Evolutionary conservation across 2,113 vertebrate species (phyloP).

Genomic region (Urocitellus parryii): DNA sequence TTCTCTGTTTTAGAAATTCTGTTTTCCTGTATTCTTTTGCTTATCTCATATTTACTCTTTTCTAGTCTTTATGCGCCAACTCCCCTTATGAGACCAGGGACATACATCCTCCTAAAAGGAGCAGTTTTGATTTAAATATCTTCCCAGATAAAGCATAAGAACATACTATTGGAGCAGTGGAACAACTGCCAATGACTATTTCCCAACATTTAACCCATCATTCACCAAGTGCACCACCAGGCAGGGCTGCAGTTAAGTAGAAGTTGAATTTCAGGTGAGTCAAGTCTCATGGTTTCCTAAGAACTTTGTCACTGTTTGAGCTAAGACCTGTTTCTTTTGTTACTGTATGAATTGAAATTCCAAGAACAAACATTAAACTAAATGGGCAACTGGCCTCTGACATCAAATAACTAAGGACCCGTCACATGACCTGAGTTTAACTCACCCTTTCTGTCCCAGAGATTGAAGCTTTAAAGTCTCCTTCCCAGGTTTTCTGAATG

Average conservation of each 20-base stretch:
- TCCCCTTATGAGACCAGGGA: not conserved
- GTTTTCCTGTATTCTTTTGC: not conserved
- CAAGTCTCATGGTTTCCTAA: not conserved
- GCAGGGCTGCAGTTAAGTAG: not conserved
- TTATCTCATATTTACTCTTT: not conserved
- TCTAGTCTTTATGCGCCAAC: not conserved
- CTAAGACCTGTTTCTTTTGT: not conserved
- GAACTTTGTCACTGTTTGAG: not conserved
- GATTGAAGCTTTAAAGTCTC: slow-evolving; percentile 74
- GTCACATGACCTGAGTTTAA: not conserved
- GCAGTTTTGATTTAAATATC: slow-evolving; percentile 1
- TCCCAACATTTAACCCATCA: slow-evolving; percentile 45
- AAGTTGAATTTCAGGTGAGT: slow-evolving; percentile 25
- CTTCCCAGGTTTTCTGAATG: slow-evolving; percentile 87
- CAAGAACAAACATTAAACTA: slow-evolving; percentile 49
- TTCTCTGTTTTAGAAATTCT: not conserved
- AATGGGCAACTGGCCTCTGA: not conserved
- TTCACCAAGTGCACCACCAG: not conserved
- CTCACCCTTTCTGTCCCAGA: slow-evolving; percentile 84
- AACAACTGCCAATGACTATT: not conserved
- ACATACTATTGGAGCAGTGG: not conserved
- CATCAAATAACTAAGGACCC: not conserved
- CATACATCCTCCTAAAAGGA: not conserved
- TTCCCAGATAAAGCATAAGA: not conserved
- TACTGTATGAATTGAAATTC: not conserved